Conservation (phyloP, 2,888 invertebrate species). For the Laspeyria flexula region DNA sequence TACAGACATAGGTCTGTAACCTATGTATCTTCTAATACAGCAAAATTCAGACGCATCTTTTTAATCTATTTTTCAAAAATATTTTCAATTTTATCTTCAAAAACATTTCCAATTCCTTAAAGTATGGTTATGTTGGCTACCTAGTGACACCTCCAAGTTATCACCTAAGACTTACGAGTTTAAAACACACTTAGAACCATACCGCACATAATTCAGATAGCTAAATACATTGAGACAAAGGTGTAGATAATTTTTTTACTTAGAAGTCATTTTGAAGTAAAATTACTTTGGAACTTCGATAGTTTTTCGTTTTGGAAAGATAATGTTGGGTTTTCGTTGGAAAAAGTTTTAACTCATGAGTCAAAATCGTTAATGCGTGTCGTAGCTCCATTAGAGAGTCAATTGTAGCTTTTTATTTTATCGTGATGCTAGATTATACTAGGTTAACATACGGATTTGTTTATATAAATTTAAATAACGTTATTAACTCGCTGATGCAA, state of each 20-base stretch:
- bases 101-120: neutral
- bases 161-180: constrained; percentile 1
- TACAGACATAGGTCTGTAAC: too few species aligned
- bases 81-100: too few species aligned
- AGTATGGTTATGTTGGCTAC: neutral
- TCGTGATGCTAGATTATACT: constrained; percentile 17
- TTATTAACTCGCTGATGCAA: too few species aligned
- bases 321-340: constrained; percentile 29
- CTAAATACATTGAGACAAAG: constrained; percentile 5
- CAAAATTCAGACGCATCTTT: too few species aligned
- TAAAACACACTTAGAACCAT: neutral
- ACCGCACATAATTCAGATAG: constrained; percentile 15
- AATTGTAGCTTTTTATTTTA: constrained; percentile 41
- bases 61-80: too few species aligned
- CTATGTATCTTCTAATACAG: too few species aligned
- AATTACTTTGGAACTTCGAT: constrained; percentile 13
- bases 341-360: constrained; percentile 27
- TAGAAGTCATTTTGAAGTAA: too few species aligned
- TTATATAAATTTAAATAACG: neutral
- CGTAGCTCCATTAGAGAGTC: constrained; percentile 54
- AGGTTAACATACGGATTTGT: constrained; percentile 12
- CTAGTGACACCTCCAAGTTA: neutral
- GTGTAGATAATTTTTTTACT: constrained; percentile 23
- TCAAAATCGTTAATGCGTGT: constrained; percentile 35
- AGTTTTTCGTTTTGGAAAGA: constrained; percentile 25